These are phyloP conservation scores for Todiramphus chloris DNA, from an alignment of 2,113 vertebrate species.

Conservation along the genomic window DNA sequence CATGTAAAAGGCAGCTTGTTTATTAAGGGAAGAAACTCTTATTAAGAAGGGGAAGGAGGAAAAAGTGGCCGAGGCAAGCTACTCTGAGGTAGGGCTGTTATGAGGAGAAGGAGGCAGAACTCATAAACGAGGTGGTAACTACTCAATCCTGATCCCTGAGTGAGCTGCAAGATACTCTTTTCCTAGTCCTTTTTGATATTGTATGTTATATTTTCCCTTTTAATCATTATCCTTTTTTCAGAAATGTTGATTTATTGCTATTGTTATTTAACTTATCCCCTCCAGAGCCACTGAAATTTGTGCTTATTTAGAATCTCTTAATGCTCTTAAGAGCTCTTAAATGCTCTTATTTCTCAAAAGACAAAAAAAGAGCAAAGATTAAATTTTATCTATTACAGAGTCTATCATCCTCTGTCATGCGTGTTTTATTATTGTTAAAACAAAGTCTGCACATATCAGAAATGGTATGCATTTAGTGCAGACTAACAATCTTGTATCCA, in stretches of 20 bases:
- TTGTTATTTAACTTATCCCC: not conserved
- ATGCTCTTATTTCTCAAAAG: not conserved
- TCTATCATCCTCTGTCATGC: not conserved
- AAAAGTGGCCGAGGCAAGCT: too few species aligned
- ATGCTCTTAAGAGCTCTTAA: too few species aligned
- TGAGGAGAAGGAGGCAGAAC: not conserved
- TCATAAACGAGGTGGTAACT: not conserved
- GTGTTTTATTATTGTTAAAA: not conserved
- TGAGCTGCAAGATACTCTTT: not conserved
- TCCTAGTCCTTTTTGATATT: not conserved
- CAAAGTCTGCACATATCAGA: not conserved
- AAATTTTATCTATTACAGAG: not conserved
- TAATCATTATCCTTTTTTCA: not conserved
- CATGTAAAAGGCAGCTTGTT: not conserved
- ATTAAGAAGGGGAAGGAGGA: not conserved
- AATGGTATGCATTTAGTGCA: fast-evolving
- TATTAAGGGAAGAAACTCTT: not conserved
- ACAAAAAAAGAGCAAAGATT: not conserved
- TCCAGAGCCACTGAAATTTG: not conserved
- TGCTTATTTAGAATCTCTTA: not conserved
- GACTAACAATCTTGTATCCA: not conserved
- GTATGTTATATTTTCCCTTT: not conserved
- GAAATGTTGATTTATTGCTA: not conserved
- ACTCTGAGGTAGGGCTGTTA: not conserved
- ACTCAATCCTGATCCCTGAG: not conserved